These are phyloP conservation scores for Indicator maculatus DNA, from an alignment of 2,113 vertebrate genomes.

Conservation along the genomic window DNA sequence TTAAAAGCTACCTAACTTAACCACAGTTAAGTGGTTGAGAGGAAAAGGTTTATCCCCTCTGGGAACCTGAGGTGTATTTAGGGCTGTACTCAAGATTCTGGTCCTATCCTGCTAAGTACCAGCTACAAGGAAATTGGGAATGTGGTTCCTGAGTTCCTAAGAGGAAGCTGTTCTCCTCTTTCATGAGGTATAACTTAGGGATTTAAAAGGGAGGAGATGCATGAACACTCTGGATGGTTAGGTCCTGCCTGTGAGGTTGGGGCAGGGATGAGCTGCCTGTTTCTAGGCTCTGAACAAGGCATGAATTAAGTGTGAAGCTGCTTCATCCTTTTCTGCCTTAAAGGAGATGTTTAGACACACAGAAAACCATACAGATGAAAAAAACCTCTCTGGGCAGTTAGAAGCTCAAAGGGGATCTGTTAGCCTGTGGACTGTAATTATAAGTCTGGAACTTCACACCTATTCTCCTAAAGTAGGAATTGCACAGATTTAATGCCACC, in stretches of 20 bases:
- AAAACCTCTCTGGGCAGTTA: not conserved
- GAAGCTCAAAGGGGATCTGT: not conserved
- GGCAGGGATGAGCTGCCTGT: not conserved
- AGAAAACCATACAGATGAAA: not conserved
- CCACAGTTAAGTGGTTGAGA: not conserved
- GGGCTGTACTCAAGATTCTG: not conserved
- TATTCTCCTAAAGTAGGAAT: not conserved
- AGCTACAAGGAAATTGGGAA: not conserved
- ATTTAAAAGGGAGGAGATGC: not conserved
- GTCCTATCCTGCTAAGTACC: not conserved
- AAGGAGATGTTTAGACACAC: not conserved
- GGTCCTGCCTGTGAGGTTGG: not conserved
- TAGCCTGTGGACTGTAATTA: not conserved
- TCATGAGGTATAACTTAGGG: not conserved
- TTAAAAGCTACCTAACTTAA: slow-evolving; percentile 28
- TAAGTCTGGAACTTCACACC: not conserved
- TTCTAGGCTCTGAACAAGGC: not conserved
- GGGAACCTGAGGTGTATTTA: not conserved
- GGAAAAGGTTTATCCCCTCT: not conserved
- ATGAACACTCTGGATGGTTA: not conserved
- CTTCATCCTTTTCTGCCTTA: not conserved
- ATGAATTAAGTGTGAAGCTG: not conserved
- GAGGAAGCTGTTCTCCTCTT: not conserved
- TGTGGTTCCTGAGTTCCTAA: not conserved
- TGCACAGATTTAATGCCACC: not conserved